These are phyloP conservation scores for Geophilus truncorum DNA, from an alignment of 2,888 invertebrate species.

Conservation along the genomic window DNA sequence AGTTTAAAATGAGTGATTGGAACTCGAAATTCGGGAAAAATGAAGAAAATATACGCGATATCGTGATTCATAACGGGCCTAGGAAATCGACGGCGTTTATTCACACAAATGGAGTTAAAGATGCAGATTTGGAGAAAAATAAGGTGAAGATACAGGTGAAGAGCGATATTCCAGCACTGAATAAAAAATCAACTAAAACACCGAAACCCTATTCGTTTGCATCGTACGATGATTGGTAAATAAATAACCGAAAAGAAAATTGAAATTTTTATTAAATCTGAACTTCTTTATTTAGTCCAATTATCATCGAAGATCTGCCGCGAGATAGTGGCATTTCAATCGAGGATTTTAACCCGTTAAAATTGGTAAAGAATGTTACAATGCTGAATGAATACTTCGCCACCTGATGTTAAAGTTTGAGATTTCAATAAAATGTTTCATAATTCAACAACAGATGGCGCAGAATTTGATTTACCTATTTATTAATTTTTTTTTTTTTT, in stretches of 20 bases:
- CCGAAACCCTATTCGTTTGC: not conserved
- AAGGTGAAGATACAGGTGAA: not conserved
- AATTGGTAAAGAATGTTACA: conserved; percentile 3
- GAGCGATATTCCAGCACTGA: not conserved
- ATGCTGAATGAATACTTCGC: too few species aligned
- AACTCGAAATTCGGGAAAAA: not conserved
- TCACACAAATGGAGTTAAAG: not conserved
- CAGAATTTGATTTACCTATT: too few species aligned
- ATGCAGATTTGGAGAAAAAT: not conserved
- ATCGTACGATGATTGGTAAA: not conserved
- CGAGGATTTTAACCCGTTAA: not conserved
- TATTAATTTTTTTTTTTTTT: not conserved
- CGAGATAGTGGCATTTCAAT: not conserved
- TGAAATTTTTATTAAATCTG: not conserved
- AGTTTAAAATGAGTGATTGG: not conserved
- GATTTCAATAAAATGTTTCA: too few species aligned
- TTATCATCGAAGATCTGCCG: conserved; percentile 21
- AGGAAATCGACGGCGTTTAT: not conserved
- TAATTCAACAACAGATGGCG: too few species aligned
- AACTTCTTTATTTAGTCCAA: not conserved
- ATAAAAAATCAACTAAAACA: not conserved
- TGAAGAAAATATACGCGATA: not conserved
- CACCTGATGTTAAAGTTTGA: too few species aligned
- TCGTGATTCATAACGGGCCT: not conserved
- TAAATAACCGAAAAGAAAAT: not conserved